Base-by-base conservation (phyloP, 2,113 vertebrate genomes). In the Lucifuga dentata region DNA sequence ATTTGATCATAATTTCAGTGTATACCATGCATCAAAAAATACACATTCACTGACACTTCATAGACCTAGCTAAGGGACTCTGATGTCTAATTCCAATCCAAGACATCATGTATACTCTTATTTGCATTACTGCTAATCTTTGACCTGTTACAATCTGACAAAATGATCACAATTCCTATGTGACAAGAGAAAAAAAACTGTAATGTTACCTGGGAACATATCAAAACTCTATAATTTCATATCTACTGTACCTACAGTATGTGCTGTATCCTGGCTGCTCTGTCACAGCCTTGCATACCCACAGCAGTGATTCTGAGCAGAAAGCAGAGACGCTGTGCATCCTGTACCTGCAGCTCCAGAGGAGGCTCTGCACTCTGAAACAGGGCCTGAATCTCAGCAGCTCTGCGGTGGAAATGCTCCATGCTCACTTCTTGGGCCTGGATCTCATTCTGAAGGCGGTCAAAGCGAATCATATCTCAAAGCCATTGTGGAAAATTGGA, bases 331-430 rank as follows among this genome's bases (percentile, higher is more conserved):
- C 19, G 23, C 38, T 43, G 7, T 3, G 0, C 12, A 21, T 73
- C 56, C 16, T 35, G n/a, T 51, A 98, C 97, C 95, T 99, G 97
- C 1, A 98, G 88, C 78, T 98, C 97, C 81, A 94, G 82, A 2
- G 94, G 95, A 11, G 90, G 74, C 53, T 98, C 97, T 70, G 76
- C 69, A 76, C 89, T 94, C 26, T 94, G 93, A 64, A 98, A 92
- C 66, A 96, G 87, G n/a, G 80, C 57, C 65, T 96, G 93, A 90
- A 99, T 95, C 81, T 96, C 94, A 41, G 78, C 59, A 39, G 91
- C 77, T 0, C 90, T 94, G 56, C 11, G 77, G 46, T 93, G 93
- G 76, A 97, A 95, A 73, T 88, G 90, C 62, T 93, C 88, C 17
- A 94, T 50, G 21, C 90, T 93, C 69, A 95, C 86, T 63, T 97